Conservation (phyloP, 2,797 vertebrate genomes). For the Rhincodon typus region DNA sequence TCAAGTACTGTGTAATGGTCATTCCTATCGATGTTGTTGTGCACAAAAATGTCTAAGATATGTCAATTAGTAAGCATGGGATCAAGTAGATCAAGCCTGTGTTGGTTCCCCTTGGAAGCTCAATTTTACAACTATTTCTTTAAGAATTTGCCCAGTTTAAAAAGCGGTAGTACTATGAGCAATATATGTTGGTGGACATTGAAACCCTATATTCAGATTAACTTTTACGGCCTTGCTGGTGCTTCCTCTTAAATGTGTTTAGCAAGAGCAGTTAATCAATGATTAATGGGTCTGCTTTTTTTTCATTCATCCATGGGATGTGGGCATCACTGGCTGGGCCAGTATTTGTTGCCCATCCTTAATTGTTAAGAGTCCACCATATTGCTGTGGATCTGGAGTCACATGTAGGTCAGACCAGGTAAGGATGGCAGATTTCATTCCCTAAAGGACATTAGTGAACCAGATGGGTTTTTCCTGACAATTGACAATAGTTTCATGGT, state of each 20-base stretch:
- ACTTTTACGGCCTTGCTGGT: not conserved
- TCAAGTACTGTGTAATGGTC: not conserved
- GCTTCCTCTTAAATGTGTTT: not conserved
- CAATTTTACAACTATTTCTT: not conserved
- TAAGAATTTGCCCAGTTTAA: not conserved
- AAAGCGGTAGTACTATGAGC: not conserved
- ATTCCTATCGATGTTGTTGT: not conserved
- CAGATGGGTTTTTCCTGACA: too few species aligned
- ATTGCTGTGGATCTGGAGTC: too few species aligned
- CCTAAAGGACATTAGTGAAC: too few species aligned
- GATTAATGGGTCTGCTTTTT: not conserved
- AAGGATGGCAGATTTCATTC: too few species aligned
- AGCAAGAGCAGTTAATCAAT: not conserved
- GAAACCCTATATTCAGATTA: not conserved
- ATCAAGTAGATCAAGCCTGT: not conserved
- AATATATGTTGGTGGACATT: not conserved
- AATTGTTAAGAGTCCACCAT: too few species aligned
- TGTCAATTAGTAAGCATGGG: not conserved
- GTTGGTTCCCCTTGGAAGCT: not conserved
- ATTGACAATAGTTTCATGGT: not conserved
- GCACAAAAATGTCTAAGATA: not conserved
- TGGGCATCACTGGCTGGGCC: too few species aligned
- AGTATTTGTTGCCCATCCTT: too few species aligned
- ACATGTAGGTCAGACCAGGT: too few species aligned
- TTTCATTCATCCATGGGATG: too few species aligned